Percentiles rank a stretch among this genome's conserved stretches.
Conservation (phyloP, 2,113 vertebrate genomes). For the Isurus oxyrinchus region DNA sequence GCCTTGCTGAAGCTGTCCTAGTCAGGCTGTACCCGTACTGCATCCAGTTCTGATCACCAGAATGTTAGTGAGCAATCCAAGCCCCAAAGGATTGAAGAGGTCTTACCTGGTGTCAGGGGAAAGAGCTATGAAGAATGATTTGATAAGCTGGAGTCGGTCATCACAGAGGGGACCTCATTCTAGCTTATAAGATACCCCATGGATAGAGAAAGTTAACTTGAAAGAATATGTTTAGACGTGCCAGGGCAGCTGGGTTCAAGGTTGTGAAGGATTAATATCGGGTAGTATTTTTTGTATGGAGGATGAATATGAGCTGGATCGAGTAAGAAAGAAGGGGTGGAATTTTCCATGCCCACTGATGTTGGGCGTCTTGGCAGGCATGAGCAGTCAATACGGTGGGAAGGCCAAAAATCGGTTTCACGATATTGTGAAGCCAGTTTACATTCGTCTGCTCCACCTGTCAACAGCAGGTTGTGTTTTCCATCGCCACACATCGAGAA, state of each 20-base stretch:
- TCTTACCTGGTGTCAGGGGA: background rate
- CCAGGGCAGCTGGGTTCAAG: background rate
- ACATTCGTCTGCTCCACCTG: too few species aligned
- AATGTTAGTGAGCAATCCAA: background rate
- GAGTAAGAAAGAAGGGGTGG: background rate
- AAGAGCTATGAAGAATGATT: background rate
- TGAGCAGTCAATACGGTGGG: too few species aligned
- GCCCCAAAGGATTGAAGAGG: background rate
- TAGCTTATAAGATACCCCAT: background rate
- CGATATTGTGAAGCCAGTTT: too few species aligned
- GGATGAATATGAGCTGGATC: background rate
- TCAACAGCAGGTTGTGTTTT: too few species aligned
- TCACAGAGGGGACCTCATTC: background rate
- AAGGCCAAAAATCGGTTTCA: too few species aligned
- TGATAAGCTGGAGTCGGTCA: background rate
- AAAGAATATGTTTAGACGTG: background rate
- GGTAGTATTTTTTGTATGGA: background rate
- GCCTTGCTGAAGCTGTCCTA: background rate
- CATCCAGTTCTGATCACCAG: background rate
- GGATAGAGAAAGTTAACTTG: background rate
- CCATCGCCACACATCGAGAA: too few species aligned
- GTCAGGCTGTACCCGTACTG: background rate
- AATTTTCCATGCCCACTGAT: too few species aligned
- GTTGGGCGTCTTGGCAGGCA: too few species aligned
- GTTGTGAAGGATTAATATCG: background rate